Evolutionary conservation across 2,888 invertebrate species (phyloP).

Genomic region (Gortyna flavago): DNA sequence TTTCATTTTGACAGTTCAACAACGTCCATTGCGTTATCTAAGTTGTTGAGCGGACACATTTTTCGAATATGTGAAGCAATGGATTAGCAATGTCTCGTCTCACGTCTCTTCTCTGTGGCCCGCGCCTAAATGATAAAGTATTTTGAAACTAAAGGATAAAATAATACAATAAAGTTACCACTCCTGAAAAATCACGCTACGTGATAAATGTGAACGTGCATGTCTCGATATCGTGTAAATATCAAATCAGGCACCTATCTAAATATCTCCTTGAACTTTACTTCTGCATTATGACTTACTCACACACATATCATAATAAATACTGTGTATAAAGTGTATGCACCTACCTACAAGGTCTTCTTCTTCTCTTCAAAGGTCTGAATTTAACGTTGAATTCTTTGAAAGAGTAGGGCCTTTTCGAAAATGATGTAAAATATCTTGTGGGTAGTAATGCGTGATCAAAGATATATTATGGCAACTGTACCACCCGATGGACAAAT

Average conservation of each 20-base stretch:
- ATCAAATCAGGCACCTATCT: slow-evolving; percentile 32
- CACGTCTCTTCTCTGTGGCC: too few relatives aligned
- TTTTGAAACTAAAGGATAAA: not conserved
- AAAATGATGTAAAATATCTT: not conserved
- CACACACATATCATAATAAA: slow-evolving; percentile 22
- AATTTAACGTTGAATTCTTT: not conserved
- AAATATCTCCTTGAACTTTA: slow-evolving; percentile 57
- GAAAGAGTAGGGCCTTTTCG: not conserved
- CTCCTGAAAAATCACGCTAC: not conserved
- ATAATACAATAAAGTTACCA: not conserved
- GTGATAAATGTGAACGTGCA: slow-evolving; percentile 9
- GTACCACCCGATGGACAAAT: not conserved
- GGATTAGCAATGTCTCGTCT: not conserved
- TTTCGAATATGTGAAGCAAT: not conserved
- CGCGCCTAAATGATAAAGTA: not conserved
- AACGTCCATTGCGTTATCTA: not conserved
- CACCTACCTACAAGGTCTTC: not conserved
- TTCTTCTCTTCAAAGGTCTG: not conserved
- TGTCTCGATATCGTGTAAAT: slow-evolving; percentile 15
- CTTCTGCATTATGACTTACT: slow-evolving; percentile 22
- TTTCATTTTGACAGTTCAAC: not conserved
- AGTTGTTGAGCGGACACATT: not conserved
- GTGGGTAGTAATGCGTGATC: not conserved
- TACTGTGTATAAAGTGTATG: not conserved
- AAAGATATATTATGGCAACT: not conserved